These are phyloP conservation scores for Drosophila tanythrix DNA, from an alignment of 2,888 invertebrate genomes.

Conservation along the genomic window DNA sequence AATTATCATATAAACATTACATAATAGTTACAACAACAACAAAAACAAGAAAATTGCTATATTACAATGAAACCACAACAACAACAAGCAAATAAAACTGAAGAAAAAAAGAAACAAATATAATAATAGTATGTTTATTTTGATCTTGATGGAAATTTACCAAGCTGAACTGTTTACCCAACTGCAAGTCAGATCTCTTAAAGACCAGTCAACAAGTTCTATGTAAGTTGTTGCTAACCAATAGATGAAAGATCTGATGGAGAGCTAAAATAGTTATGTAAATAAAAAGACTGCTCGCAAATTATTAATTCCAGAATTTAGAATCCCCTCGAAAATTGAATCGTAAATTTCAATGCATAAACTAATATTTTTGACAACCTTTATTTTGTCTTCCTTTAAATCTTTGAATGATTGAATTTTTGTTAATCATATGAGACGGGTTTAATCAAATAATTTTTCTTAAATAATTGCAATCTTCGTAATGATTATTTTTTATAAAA, in stretches of 20 bases:
- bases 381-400: not conserved
- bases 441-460: not conserved
- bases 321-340: not conserved
- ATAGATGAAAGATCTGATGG: not conserved
- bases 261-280: not conserved
- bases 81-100: slow-evolving; percentile 63
- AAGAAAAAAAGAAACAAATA: slow-evolving; percentile 33
- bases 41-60: slow-evolving; percentile 54
- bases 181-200: slow-evolving; percentile 7
- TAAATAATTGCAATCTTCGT: not conserved
- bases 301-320: not conserved
- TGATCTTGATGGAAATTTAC: not conserved
- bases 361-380: not conserved
- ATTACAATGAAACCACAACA: slow-evolving; percentile 56
- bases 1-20: slow-evolving; percentile 70
- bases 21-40: slow-evolving; percentile 65
- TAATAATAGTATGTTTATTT: slow-evolving; percentile 23
- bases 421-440: not conserved
- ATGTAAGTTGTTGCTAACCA: not conserved
- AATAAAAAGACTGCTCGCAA: not conserved
- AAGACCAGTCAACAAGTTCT: not conserved
- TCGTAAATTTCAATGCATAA: not conserved
- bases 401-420: not conserved
- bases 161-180: slow-evolving; percentile 20
- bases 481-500: not conserved